A percentile compares a stretch with the other conserved stretches of the same genome.
Evolutionary conservation across 2,888 invertebrate genomes (phyloP).

Genomic region (Euspilapteryx auroguttella): DNA sequence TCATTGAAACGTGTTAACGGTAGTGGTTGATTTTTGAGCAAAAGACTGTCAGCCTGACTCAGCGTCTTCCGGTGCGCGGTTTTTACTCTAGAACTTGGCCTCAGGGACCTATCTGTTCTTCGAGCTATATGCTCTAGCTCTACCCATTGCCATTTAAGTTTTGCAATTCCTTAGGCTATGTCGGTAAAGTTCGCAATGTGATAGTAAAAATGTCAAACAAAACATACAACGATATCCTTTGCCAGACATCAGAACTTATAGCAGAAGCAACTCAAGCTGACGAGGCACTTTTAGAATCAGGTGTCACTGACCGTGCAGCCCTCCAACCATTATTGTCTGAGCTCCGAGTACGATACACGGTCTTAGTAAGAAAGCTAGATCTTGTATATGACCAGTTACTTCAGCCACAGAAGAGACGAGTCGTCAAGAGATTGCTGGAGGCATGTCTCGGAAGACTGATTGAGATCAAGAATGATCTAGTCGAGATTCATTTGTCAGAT

Average conservation of each 20-base stretch:
- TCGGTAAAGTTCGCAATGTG: no score
- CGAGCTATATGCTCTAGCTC: no score
- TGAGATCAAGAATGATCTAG: constrained; percentile 86
- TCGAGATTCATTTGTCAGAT: constrained; percentile 83
- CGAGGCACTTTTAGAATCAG: constrained; percentile 63
- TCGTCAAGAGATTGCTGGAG: constrained; percentile 76
- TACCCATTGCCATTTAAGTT: neutral
- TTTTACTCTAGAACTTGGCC: no score
- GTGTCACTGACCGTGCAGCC: constrained; percentile 59
- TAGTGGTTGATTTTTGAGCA: no score
- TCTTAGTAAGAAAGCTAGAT: constrained; percentile 73
- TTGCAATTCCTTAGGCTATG: neutral
- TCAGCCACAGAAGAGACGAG: constrained; percentile 87
- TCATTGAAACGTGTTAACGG: no score
- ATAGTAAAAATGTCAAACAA: constrained; percentile 76
- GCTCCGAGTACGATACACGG: constrained; percentile 81
- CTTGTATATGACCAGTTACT: constrained; percentile 87
- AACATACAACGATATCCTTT: constrained; percentile 72
- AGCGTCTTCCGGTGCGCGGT: no score
- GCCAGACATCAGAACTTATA: constrained; percentile 51
- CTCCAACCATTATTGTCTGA: constrained; percentile 67
- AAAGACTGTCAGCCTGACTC: no score
- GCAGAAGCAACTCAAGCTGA: constrained; percentile 65
- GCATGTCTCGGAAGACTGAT: constrained; percentile 79
- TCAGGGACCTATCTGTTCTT: no score